Evolutionary conservation across 2,113 vertebrate genomes (phyloP).

Genomic region (Bungarus multicinctus): DNA sequence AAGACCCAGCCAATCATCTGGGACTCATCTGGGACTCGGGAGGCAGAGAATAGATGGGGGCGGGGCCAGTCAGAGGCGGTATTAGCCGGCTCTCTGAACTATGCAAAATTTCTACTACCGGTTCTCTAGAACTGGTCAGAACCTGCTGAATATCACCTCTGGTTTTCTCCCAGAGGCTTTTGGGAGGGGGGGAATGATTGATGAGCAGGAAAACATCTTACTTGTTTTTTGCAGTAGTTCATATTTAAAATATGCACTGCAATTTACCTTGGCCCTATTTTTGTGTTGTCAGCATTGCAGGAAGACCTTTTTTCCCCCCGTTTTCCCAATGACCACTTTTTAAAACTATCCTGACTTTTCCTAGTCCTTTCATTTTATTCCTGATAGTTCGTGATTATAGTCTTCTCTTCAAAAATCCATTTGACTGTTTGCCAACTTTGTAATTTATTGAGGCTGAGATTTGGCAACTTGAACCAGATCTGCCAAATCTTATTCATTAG

Average conservation of each 20-base stretch:
- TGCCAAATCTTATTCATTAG: not conserved
- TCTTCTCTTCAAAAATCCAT: not conserved
- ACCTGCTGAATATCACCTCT: too few relatives aligned
- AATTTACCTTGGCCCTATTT: not conserved
- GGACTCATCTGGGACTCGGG: too few relatives aligned
- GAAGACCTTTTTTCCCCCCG: not conserved
- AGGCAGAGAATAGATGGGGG: too few relatives aligned
- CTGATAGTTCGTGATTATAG: not conserved
- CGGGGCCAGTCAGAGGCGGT: too few relatives aligned
- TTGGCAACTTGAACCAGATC: not conserved
- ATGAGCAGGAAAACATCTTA: not conserved
- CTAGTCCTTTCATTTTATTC: not conserved
- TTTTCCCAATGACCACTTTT: not conserved
- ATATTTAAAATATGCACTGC: not conserved
- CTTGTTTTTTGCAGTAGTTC: not conserved
- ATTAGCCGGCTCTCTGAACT: too few relatives aligned
- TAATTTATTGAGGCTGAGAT: not conserved
- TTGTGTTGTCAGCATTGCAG: not conserved
- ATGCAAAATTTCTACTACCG: too few relatives aligned
- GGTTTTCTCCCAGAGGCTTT: not conserved
- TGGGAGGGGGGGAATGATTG: not conserved
- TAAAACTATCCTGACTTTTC: not conserved
- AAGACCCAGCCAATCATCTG: too few relatives aligned
- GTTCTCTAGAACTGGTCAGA: too few relatives aligned
- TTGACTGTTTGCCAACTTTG: not conserved